Percentiles rank a stretch among this genome's conserved stretches.
Evolutionary conservation across 2,113 vertebrate species (phyloP).

Genomic region (Toxostoma redivivum): DNA sequence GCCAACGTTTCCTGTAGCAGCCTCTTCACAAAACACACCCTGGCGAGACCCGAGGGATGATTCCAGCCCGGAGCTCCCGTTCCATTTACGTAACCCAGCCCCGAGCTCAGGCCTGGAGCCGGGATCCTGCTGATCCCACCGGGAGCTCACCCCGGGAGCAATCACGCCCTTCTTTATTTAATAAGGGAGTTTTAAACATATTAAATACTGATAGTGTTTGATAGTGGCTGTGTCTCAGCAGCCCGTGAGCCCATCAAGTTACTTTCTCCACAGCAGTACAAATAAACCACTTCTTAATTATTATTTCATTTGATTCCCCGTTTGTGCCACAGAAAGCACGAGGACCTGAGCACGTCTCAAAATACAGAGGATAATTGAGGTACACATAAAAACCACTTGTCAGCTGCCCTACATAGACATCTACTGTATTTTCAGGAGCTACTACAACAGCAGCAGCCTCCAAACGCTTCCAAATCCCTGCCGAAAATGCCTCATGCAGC

Average conservation of each 20-base stretch:
- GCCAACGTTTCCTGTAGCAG: neutral
- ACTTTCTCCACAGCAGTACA: neutral
- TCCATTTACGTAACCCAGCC: neutral
- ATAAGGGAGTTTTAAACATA: accelerated
- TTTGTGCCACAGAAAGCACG: neutral
- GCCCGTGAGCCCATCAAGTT: neutral
- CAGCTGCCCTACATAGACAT: conserved; percentile 60
- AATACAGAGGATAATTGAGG: neutral
- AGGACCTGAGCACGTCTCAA: neutral
- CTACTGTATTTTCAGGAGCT: conserved; percentile 44
- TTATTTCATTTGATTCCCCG: neutral
- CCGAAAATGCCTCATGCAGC: neutral
- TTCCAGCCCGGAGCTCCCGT: neutral
- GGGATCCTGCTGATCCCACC: no score
- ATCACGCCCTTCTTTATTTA: neutral
- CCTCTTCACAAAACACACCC: neutral
- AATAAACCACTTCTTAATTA: no score
- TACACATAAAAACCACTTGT: neutral
- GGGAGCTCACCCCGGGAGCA: neutral
- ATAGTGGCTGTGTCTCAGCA: neutral
- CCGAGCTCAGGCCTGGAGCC: neutral
- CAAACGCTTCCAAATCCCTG: neutral
- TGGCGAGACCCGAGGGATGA: neutral
- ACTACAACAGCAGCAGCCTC: conserved; percentile 3
- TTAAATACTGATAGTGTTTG: accelerated